Conservation (phyloP, 2,797 vertebrate genomes). For the Periparus ater region DNA sequence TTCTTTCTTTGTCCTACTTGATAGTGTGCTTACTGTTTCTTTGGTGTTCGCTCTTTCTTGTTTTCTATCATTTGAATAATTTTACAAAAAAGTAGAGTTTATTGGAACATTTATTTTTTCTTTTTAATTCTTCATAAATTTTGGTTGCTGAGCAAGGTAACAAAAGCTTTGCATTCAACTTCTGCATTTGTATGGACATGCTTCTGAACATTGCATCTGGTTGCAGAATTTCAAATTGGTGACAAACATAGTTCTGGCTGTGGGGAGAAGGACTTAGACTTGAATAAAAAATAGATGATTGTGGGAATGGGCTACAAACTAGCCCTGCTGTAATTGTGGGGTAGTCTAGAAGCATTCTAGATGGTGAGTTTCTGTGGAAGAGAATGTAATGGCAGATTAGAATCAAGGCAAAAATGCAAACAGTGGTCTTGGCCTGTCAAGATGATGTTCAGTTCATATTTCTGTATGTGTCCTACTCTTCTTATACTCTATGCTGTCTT, state of each 20-base stretch:
- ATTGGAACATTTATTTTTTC: not conserved
- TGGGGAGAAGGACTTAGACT: not conserved
- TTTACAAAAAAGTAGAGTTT: not conserved
- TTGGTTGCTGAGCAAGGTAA: not conserved
- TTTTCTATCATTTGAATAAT: not conserved
- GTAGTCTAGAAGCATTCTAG: not conserved
- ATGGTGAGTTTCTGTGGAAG: not conserved
- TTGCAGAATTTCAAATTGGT: not conserved
- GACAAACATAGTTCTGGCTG: not conserved
- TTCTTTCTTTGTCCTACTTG: not conserved
- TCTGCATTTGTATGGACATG: not conserved
- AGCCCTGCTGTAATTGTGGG: not conserved
- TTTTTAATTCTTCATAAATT: not conserved
- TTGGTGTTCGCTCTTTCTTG: not conserved
- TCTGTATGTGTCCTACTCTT: not conserved
- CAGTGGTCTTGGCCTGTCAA: not conserved
- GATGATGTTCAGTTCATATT: not conserved
- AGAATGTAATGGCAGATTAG: not conserved
- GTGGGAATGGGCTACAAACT: not conserved
- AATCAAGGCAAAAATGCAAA: not conserved
- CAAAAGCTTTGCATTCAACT: not conserved
- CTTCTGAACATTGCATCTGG: not conserved
- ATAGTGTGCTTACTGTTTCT: not conserved
- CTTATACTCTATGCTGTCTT: not conserved
- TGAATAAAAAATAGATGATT: not conserved